Conservation (phyloP, 2,888 invertebrate genomes). For the Tyria jacobaeae region DNA sequence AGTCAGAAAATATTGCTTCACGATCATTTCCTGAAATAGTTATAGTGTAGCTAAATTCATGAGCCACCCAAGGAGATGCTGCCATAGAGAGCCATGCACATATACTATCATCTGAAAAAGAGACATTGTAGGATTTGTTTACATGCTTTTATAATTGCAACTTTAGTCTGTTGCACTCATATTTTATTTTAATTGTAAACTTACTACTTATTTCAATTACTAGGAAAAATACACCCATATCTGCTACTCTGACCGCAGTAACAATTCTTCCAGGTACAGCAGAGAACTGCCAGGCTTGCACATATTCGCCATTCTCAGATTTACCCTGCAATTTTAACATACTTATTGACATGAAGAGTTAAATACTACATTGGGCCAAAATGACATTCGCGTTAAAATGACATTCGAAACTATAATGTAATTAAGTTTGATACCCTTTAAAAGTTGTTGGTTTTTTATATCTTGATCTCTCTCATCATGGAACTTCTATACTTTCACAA, state of each 20-base stretch:
- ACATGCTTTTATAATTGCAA: neutral
- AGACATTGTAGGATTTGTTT: neutral
- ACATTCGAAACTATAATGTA: too few relatives aligned
- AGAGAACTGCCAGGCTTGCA: slow-evolving; percentile 81
- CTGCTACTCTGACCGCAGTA: slow-evolving; percentile 75
- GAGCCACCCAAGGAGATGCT: slow-evolving; percentile 75
- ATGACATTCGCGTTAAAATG: neutral
- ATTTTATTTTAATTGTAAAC: too few relatives aligned
- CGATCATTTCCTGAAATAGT: slow-evolving; percentile 81
- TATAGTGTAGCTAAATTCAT: slow-evolving; percentile 75
- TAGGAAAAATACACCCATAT: slow-evolving; percentile 82
- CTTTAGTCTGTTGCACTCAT: neutral
- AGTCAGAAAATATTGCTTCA: slow-evolving; percentile 81
- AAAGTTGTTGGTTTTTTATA: too few relatives aligned
- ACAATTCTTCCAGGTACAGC: slow-evolving; percentile 75
- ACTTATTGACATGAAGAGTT: neutral
- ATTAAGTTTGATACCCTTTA: too few relatives aligned
- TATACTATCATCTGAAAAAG: slow-evolving; percentile 68
- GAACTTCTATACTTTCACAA: too few relatives aligned
- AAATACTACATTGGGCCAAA: neutral
- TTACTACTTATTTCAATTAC: slow-evolving; percentile 77
- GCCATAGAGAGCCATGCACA: slow-evolving; percentile 80
- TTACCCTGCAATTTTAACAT: slow-evolving; percentile 62
- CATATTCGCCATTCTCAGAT: slow-evolving; percentile 78
- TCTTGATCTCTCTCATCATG: too few relatives aligned